phyloP scores from a whole-genome alignment of 2,113 vertebrate species.

The Barnardius zonarius region DNA sequence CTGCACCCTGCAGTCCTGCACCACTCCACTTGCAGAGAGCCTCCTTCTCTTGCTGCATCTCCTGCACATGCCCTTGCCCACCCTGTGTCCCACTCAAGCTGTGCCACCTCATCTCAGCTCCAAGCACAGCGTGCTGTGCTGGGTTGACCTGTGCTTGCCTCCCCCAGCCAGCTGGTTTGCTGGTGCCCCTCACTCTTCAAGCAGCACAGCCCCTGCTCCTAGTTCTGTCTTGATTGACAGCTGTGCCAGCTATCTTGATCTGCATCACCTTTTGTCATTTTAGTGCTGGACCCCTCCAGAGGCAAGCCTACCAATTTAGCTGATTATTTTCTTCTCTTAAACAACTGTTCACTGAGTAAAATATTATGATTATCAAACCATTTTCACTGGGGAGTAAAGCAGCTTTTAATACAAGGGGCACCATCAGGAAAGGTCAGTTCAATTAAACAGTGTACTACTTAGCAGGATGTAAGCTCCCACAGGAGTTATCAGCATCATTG shows the following conservation, averaged over 20 bases:
- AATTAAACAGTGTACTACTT: constrained; percentile 59
- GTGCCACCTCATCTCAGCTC: background rate
- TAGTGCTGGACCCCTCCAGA: background rate
- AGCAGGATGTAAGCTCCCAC: constrained; percentile 35
- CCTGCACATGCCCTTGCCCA: fast-evolving
- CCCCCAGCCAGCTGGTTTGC: background rate
- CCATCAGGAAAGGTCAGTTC: constrained; percentile 32
- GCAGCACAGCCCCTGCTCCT: background rate
- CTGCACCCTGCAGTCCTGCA: background rate
- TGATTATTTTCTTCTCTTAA: constrained; percentile 57
- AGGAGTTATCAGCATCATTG: constrained; percentile 48
- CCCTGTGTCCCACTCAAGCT: fast-evolving
- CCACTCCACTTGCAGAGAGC: background rate
- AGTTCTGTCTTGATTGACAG: background rate
- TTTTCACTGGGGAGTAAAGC: constrained; percentile 46
- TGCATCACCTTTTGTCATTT: background rate
- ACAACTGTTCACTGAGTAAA: constrained; percentile 52
- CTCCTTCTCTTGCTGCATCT: background rate
- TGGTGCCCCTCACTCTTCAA: fast-evolving
- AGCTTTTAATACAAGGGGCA: constrained; percentile 55
- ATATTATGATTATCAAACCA: constrained; percentile 52
- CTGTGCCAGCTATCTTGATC: background rate
- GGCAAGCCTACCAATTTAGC: constrained; percentile 17
- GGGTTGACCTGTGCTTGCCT: background rate
- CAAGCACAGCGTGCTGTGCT: background rate